These are phyloP conservation scores for Polydrusus tereticollis DNA, from an alignment of 2,888 invertebrate genomes.

Conservation along the genomic window DNA sequence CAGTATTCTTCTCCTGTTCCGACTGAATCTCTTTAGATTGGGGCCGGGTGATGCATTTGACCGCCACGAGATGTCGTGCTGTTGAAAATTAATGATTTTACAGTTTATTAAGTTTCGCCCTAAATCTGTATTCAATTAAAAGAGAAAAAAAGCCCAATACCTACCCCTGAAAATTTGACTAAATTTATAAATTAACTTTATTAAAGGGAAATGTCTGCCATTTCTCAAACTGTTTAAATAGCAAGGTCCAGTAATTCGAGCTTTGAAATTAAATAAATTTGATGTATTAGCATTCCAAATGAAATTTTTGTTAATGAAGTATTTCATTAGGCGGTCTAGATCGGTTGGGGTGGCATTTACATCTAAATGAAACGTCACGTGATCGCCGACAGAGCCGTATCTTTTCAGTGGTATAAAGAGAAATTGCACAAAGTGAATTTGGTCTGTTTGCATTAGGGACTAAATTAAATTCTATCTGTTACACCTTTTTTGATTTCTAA, in stretches of 20 bases:
- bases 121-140: too few species aligned
- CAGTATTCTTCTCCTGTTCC: too few species aligned
- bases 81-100: too few species aligned
- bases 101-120: too few species aligned
- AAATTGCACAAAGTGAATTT: background rate
- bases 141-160: too few species aligned
- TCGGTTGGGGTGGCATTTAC: slow-evolving; percentile 24
- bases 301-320: slow-evolving; percentile 38
- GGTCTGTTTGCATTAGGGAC: background rate
- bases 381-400: slow-evolving; percentile 16
- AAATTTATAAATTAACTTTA: background rate
- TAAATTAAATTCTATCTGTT: background rate
- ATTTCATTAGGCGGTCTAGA: slow-evolving; percentile 30
- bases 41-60: too few species aligned
- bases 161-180: background rate
- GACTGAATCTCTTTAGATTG: too few species aligned
- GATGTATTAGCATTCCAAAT: slow-evolving; percentile 29
- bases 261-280: slow-evolving; percentile 15
- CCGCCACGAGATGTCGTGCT: too few species aligned
- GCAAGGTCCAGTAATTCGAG: slow-evolving; percentile 3
- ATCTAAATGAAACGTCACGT: slow-evolving; percentile 35
- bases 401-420: background rate
- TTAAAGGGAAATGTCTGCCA: background rate
- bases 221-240: background rate
- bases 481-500: too few species aligned